Conservation (phyloP, 1,140 invertebrate species). For the Homalodisca vitripennis region DNA sequence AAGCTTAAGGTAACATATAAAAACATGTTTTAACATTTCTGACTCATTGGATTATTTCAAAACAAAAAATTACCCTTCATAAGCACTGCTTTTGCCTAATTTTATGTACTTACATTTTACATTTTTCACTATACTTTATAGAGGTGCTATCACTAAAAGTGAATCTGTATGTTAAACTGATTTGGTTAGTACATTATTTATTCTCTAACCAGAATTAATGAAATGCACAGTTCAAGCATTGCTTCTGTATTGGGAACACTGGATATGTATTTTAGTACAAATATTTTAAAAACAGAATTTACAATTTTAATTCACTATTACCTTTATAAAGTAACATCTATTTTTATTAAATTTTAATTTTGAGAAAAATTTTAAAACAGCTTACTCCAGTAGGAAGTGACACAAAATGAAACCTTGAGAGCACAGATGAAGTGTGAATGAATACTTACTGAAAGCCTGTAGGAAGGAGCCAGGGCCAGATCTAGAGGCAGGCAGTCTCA, state of each 20-base stretch:
- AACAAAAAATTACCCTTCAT: too few species aligned
- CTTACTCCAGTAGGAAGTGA: neutral
- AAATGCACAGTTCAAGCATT: too few species aligned
- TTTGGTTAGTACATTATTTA: too few species aligned
- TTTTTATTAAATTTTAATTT: neutral
- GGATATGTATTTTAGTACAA: neutral
- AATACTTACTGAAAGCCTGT: slow-evolving; percentile 46
- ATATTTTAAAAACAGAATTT: neutral
- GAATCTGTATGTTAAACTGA: too few species aligned
- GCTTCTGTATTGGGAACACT: neutral
- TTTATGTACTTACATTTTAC: too few species aligned
- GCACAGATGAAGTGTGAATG: neutral
- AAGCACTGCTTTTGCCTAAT: too few species aligned
- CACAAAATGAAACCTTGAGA: neutral
- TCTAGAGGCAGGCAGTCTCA: slow-evolving; percentile 62
- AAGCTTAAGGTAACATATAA: too few species aligned
- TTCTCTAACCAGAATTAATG: too few species aligned
- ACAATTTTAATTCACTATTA: neutral
- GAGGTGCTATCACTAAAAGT: too few species aligned
- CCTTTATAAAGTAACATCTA: neutral
- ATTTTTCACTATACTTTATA: too few species aligned
- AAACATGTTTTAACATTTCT: too few species aligned
- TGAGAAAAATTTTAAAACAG: neutral
- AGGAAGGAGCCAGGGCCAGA: slow-evolving; percentile 51
- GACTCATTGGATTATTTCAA: too few species aligned